Evolutionary conservation across 2,888 invertebrate species (phyloP).

Genomic region (Muschampia plurimacula): DNA sequence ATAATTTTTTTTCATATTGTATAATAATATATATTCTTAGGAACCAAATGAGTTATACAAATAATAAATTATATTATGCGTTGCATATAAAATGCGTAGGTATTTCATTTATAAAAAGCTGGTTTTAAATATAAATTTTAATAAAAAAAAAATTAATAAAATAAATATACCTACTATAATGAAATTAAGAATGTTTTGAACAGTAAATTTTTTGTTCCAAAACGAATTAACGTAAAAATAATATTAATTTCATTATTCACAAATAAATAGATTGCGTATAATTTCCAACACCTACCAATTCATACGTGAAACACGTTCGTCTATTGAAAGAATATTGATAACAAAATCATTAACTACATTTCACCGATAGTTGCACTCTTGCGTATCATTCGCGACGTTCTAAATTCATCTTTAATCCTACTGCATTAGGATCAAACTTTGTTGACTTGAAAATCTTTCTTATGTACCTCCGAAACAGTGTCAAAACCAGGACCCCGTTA

Average conservation of each 20-base stretch:
- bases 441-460: neutral
- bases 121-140: neutral
- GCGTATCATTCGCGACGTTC: neutral
- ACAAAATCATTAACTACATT: conserved; percentile 10
- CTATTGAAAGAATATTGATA: conserved; percentile 19
- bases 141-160: neutral
- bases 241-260: neutral
- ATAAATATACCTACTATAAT: neutral
- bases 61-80: conserved; percentile 45
- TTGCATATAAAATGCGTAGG: conserved; percentile 21
- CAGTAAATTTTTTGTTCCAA: neutral
- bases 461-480: neutral
- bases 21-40: conserved; percentile 60
- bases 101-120: conserved; percentile 18
- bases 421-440: neutral
- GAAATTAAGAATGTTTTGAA: neutral
- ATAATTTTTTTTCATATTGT: conserved; percentile 44
- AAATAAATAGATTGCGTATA: neutral
- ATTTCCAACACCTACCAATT: neutral
- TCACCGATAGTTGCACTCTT: neutral
- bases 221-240: neutral
- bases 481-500: no score
- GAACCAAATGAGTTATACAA: conserved; percentile 62
- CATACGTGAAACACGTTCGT: conserved; percentile 30
- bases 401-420: neutral